These are phyloP conservation scores for Brachionus sp. DNA, from an alignment of 1,140 invertebrate species.

Conservation along the genomic window DNA sequence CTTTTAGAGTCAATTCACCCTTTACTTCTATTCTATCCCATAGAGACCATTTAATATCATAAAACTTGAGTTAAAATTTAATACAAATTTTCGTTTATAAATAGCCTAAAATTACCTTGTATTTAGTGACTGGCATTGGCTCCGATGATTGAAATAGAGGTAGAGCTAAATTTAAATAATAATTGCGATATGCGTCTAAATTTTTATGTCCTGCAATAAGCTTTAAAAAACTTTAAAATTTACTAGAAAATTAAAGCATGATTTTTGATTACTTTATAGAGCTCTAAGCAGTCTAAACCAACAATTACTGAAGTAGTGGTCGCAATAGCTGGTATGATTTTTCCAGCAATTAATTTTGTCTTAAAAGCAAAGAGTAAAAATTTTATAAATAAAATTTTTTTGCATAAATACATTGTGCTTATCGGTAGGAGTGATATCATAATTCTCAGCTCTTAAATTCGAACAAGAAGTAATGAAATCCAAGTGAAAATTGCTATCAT, in stretches of 20 bases:
- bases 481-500: slow-evolving; percentile 95
- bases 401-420: slow-evolving; percentile 63
- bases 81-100: neutral
- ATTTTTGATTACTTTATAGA: slow-evolving; percentile 70
- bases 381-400: neutral
- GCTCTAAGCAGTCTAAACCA: slow-evolving; percentile 85
- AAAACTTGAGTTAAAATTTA: slow-evolving; percentile 64
- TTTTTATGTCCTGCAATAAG: slow-evolving; percentile 60
- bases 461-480: slow-evolving; percentile 97
- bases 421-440: slow-evolving; percentile 87
- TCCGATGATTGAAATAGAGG: slow-evolving; percentile 97
- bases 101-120: slow-evolving; percentile 51
- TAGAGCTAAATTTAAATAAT: slow-evolving; percentile 89
- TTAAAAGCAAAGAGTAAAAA: slow-evolving; percentile 53
- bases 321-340: slow-evolving; percentile 97
- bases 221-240: neutral
- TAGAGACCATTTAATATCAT: slow-evolving; percentile 88
- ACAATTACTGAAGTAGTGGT: slow-evolving; percentile 95
- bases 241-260: neutral
- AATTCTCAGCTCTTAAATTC: slow-evolving; percentile 91
- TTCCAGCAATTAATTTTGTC: slow-evolving; percentile 94
- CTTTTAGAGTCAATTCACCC: slow-evolving; percentile 84
- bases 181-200: slow-evolving; percentile 81
- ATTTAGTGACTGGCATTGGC: slow-evolving; percentile 78
- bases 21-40: slow-evolving; percentile 97